Base-by-base conservation (phyloP, 2,888 invertebrate species). In the Acronicta aceris region DNA sequence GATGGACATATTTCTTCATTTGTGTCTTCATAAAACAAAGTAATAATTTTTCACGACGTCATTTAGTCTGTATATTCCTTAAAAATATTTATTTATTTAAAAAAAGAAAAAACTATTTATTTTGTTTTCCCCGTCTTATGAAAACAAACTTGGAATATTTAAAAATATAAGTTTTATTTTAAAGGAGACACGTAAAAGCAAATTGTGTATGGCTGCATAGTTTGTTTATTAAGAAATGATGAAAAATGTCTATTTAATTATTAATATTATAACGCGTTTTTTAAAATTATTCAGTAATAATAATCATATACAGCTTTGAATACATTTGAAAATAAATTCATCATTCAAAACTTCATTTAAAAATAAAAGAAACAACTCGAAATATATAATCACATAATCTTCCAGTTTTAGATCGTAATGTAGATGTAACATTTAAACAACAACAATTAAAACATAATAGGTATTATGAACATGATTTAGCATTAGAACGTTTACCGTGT, bases 331-430 rank as follows among this genome's bases (percentile, higher is more conserved):
- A 30, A 30, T 30, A 30, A 30, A 8, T 30, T 30, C 10, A 12
- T 47, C 9, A 33, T 5, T 12, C 12, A 33, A 12, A 33, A 33
- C 12, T 4, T 12, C 33, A 70, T 58, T 64, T 50, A 38, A 54
- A 56, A 57, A 59, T 52, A 55, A 13, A 25, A 46, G 59, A 70
- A 60, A 71, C 54, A 21, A 40, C 52, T 16, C 38, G 57, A 74
- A 73, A 76, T 80, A 71, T 87, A 68, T 89, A 86, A 90, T 92
- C 92, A 92, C 91, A 73, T 86, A 80, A 82, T 89, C 92, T 93
- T 92, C 92, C 92, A 92, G 64, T 82, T 55, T 78, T 89, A 89
- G 87, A 56, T 21, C 17, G 17, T 64, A 55, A 12, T 15, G 1
- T 53, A 45, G 36, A 21, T 43, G 15, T 30, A 13, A 27, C 2